phyloP scores from a whole-genome alignment of 2,888 invertebrate genomes.

The Ptycholaimellus sp. region DNA sequence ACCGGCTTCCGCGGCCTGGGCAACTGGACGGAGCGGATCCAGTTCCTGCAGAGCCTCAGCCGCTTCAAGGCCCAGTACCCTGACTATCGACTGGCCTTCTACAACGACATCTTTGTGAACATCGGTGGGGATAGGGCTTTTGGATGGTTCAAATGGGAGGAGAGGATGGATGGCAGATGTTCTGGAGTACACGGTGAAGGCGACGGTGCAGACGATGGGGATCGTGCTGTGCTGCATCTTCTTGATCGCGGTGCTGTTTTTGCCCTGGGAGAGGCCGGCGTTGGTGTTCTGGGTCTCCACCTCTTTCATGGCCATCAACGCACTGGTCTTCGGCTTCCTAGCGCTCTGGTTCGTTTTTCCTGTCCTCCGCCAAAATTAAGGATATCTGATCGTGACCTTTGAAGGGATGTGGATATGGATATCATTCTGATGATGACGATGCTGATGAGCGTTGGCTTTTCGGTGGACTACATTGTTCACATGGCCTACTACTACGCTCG shows the following conservation, averaged over 20 bases:
- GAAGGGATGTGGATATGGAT: no score
- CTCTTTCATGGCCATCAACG: background rate
- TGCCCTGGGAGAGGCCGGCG: background rate
- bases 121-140: no score
- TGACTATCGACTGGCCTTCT: no score
- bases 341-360: background rate
- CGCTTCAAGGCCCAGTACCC: background rate
- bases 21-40: background rate
- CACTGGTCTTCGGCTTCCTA: background rate
- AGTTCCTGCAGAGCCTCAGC: background rate
- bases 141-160: no score
- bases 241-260: background rate
- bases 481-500: background rate
- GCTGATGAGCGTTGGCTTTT: constrained; percentile 1
- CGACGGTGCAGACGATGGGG: background rate
- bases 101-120: background rate
- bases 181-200: no score
- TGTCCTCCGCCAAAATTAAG: background rate
- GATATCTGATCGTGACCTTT: no score
- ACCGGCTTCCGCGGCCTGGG: background rate
- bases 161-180: no score
- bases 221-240: background rate
- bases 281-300: background rate
- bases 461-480: constrained; percentile 1
- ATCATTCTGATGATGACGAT: background rate